A percentile compares a stretch with the other conserved stretches of the same genome.
phyloP scores from a whole-genome alignment of 2,797 vertebrate genomes.

The Delichon dasypus region DNA sequence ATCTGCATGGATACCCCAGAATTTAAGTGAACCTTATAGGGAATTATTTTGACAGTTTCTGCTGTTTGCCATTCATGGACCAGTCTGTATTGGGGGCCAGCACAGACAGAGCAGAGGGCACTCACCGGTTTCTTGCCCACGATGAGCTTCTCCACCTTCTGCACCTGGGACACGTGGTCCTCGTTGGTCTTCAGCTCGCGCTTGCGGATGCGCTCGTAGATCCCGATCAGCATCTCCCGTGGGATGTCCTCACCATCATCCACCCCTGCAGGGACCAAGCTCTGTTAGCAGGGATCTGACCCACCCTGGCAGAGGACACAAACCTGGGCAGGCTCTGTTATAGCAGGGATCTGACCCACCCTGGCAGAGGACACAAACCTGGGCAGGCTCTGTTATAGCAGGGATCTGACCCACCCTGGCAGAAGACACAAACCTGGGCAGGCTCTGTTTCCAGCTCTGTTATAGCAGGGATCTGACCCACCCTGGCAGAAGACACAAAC shows the following conservation, averaged over 20 bases:
- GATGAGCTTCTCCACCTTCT: conserved; percentile 98
- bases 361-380: no score
- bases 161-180: conserved; percentile 97
- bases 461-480: no score
- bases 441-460: no score
- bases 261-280: conserved; percentile 79
- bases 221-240: conserved; percentile 91
- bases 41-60: neutral
- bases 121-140: conserved; percentile 97
- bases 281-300: neutral
- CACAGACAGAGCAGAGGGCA: neutral
- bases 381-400: no score
- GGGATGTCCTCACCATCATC: conserved; percentile 98
- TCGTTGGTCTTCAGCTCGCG: conserved; percentile 95
- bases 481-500: no score
- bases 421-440: no score
- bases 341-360: no score
- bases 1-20: neutral
- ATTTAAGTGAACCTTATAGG: neutral
- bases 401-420: no score
- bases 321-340: neutral
- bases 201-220: conserved; percentile 95
- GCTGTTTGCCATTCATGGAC: neutral
- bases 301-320: neutral
- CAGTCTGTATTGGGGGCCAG: neutral